Base-by-base conservation (phyloP, 1,140 invertebrate species). In the Globodera rostochiensis region DNA sequence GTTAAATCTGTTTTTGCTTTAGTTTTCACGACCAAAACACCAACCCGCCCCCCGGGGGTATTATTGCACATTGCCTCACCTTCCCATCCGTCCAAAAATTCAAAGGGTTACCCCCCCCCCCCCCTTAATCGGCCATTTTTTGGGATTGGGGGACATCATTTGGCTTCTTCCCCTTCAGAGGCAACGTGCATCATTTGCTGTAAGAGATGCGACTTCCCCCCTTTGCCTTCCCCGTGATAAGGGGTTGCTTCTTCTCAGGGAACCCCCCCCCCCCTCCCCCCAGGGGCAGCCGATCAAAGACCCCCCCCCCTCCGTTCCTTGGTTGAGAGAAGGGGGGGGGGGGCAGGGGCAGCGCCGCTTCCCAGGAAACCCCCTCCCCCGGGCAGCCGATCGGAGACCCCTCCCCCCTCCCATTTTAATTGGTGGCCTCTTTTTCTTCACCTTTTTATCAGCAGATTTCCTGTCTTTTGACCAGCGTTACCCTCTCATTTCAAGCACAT, bases 141-240 rank as follows among this genome's bases (percentile, higher is more conserved):
- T 50, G 50, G 11, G 50, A 8, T 50, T 50, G 50, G 50, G 50
- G 9, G 5, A 50, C 50, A 50, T 3, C 50, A 50, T 50, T 50
- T 50, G 50, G 50, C 50, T 50, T 8, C 50, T 50, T 50, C 50
- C 50, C 50, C 57, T 60, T 15, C 57, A 60, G 57, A 8, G 13
- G 57, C 57, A 60, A 19, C 1, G 2, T 60, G 57, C 19, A 11
- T 60, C 15, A 60, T 15, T 19, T 15, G 15, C 25, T 36, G 25
- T 36, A 36, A 36, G 57, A 60, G 11, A 60, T 60, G 13, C 19
- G 57, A 15, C 57, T 60, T 60, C 15, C 57, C 6, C 15, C 57
- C 6, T 50, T 50, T 50, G 50, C 50, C 66, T 36, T 71, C 46
- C 69, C 69, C 6, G 69, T 71, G 69, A 71, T 69, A 69, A 69